Conservation (phyloP, 2,113 vertebrate species). For the Eurystomus gularis region DNA sequence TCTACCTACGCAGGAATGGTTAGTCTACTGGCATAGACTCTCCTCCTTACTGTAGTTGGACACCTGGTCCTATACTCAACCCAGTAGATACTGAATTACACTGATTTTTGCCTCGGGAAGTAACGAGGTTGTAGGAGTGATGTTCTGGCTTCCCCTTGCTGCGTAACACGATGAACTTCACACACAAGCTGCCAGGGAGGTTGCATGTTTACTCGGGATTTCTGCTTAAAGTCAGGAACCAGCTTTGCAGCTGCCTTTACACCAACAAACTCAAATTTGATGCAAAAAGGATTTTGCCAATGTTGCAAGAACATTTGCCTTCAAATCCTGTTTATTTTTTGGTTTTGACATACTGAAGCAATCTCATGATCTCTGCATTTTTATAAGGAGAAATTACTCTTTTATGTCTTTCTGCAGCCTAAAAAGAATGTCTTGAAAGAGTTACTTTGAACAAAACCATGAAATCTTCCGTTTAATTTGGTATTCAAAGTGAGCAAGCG, state of each 20-base stretch:
- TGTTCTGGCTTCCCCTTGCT: background rate
- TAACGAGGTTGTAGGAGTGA: accelerated
- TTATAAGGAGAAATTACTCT: background rate
- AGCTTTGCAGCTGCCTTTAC: background rate
- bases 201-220: background rate
- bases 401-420: background rate
- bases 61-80: background rate
- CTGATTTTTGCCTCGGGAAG: background rate
- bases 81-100: background rate
- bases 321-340: background rate
- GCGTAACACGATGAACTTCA: background rate
- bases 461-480: background rate
- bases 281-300: background rate
- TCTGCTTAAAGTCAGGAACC: background rate
- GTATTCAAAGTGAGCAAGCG: background rate
- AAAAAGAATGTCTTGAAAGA: background rate
- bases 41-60: background rate
- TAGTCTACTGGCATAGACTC: background rate
- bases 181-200: background rate
- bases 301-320: background rate
- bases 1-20: accelerated
- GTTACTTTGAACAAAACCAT: background rate
- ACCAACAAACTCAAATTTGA: background rate
- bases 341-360: background rate
- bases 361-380: background rate